Conservation (phyloP, 2,113 vertebrate species). For the Progne subis region DNA sequence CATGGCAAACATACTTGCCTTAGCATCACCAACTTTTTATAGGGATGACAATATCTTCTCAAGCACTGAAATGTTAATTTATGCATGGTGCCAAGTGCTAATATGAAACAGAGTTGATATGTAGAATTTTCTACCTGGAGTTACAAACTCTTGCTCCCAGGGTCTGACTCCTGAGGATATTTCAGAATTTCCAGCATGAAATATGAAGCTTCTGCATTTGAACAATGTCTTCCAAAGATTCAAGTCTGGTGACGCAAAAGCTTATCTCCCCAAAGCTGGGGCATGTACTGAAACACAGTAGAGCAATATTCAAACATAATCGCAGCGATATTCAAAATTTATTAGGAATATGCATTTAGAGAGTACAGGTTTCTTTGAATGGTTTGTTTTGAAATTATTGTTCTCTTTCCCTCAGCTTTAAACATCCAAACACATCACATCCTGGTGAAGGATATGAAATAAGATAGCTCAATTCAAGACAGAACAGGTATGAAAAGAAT, state of each 20-base stretch:
- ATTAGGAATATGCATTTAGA: not conserved
- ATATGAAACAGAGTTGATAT: not conserved
- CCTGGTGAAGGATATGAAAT: not conserved
- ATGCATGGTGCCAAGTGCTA: not conserved
- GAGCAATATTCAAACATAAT: not conserved
- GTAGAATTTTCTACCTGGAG: not conserved
- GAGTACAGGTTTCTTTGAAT: not conserved
- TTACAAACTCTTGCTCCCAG: not conserved
- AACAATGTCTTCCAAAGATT: not conserved
- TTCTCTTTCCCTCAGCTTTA: not conserved
- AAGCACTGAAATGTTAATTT: not conserved
- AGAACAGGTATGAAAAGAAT: not conserved
- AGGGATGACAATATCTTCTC: not conserved
- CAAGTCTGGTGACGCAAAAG: not conserved
- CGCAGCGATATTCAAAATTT: not conserved
- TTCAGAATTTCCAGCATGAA: not conserved
- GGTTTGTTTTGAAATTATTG: not conserved
- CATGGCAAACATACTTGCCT: not conserved
- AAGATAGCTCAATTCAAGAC: not conserved
- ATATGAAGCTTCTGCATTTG: not conserved
- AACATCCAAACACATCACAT: not conserved
- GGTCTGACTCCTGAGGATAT: not conserved
- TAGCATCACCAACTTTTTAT: not conserved
- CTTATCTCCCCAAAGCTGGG: not conserved
- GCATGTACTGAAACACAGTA: not conserved